Conservation (phyloP, 2,888 invertebrate species). For the Protonemura montana region DNA sequence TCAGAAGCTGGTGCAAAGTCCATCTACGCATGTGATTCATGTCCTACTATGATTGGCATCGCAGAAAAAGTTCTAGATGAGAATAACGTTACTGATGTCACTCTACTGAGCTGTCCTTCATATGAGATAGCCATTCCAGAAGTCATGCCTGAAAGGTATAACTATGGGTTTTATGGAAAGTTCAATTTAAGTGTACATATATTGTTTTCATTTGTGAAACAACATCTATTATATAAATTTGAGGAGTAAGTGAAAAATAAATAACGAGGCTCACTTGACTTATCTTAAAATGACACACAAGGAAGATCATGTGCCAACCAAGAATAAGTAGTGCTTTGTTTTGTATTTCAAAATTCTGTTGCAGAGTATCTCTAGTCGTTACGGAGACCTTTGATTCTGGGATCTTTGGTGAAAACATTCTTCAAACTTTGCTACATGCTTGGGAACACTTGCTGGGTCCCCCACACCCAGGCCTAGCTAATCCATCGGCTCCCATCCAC, state of each 20-base stretch:
- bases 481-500: not conserved
- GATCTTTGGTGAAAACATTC: slow-evolving; percentile 76
- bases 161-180: no score
- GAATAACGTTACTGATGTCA: slow-evolving; percentile 60
- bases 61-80: slow-evolving; percentile 65
- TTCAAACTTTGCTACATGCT: slow-evolving; percentile 74
- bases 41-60: slow-evolving; percentile 68
- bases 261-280: no score
- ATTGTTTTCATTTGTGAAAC: no score
- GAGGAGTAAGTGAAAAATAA: no score
- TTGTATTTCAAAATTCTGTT: slow-evolving; percentile 29
- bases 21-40: slow-evolving; percentile 75
- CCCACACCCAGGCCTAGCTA: slow-evolving; percentile 16
- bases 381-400: slow-evolving; percentile 85
- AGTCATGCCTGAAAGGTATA: slow-evolving; percentile 65
- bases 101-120: slow-evolving; percentile 68
- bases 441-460: slow-evolving; percentile 68
- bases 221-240: no score
- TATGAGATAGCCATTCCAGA: slow-evolving; percentile 62
- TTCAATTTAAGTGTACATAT: no score
- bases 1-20: slow-evolving; percentile 62
- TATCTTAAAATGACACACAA: no score
- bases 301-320: no score
- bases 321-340: not conserved
- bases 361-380: slow-evolving; percentile 68